Percentiles rank a stretch among this genome's conserved stretches.
Evolutionary conservation across 2,888 invertebrate species (phyloP).

Genomic region (Cotesia congregata): DNA sequence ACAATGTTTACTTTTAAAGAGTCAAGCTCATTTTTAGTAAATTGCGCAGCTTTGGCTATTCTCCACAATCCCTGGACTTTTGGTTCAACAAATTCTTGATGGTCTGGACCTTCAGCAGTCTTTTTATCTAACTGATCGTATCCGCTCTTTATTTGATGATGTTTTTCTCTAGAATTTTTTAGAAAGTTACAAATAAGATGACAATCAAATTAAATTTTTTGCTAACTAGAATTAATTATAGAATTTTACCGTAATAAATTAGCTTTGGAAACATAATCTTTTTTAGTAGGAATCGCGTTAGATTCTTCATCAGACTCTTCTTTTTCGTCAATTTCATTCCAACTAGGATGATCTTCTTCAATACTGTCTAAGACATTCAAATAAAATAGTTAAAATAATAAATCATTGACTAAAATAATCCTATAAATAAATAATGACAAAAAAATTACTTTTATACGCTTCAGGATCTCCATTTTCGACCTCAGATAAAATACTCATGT

Average conservation of each 20-base stretch:
- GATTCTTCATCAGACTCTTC: constrained; percentile 71
- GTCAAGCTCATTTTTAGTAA: constrained; percentile 84
- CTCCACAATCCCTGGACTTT: constrained; percentile 93
- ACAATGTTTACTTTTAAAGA: constrained; percentile 79
- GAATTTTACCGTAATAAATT: constrained; percentile 74
- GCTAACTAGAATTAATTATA: too few species aligned
- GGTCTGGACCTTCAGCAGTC: constrained; percentile 82
- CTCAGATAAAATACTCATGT: constrained; percentile 83
- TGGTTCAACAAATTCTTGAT: constrained; percentile 90
- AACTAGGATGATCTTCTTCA: constrained; percentile 80
- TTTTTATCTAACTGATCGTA: constrained; percentile 83
- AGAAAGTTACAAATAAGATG: background rate
- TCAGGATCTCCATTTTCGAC: constrained; percentile 75
- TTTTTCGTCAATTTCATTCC: constrained; percentile 77
- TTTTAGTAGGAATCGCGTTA: constrained; percentile 71
- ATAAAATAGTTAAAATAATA: constrained; percentile 7
- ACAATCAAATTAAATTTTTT: background rate
- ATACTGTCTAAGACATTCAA: constrained; percentile 75
- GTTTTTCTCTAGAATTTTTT: constrained; percentile 75
- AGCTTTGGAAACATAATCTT: constrained; percentile 78
- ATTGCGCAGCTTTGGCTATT: constrained; percentile 84
- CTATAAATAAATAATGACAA: background rate
- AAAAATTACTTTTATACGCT: constrained; percentile 77
- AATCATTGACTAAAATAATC: background rate
- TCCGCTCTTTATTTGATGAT: constrained; percentile 82